Percentiles rank a stretch among this genome's conserved stretches.
Evolutionary conservation across 2,113 vertebrate species (phyloP).

Genomic region (Dipodomys merriami): DNA sequence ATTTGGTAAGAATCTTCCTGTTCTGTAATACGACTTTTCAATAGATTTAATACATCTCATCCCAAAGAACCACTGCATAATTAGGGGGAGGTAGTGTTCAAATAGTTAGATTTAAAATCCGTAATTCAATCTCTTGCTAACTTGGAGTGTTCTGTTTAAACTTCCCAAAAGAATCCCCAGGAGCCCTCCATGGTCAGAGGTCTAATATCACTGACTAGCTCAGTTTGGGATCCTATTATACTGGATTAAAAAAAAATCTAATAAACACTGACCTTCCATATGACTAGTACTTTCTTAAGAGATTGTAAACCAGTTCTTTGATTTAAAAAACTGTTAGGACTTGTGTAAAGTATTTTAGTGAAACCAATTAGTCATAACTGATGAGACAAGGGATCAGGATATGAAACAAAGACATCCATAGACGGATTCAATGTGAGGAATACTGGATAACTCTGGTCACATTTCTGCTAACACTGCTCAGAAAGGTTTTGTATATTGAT

Average conservation of each 20-base stretch:
- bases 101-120: background rate
- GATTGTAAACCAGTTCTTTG: background rate
- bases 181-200: background rate
- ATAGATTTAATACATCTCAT: background rate
- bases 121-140: slow-evolving; percentile 18
- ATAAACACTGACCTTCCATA: background rate
- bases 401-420: background rate
- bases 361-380: background rate
- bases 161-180: background rate
- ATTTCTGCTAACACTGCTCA: background rate
- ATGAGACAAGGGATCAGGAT: background rate
- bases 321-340: slow-evolving; percentile 27
- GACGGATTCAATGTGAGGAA: background rate
- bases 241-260: background rate
- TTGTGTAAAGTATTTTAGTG: background rate
- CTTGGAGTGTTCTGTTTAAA: slow-evolving; percentile 24
- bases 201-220: slow-evolving; percentile 6
- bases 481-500: background rate
- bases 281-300: background rate
- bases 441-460: background rate
- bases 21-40: background rate
- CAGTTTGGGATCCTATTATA: background rate
- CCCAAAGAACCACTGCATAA: background rate
- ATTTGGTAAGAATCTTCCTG: slow-evolving; percentile 7
- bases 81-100: background rate